These are phyloP conservation scores for Pogoniulus pusillus DNA, from an alignment of 2,797 vertebrate species.

Conservation along the genomic window DNA sequence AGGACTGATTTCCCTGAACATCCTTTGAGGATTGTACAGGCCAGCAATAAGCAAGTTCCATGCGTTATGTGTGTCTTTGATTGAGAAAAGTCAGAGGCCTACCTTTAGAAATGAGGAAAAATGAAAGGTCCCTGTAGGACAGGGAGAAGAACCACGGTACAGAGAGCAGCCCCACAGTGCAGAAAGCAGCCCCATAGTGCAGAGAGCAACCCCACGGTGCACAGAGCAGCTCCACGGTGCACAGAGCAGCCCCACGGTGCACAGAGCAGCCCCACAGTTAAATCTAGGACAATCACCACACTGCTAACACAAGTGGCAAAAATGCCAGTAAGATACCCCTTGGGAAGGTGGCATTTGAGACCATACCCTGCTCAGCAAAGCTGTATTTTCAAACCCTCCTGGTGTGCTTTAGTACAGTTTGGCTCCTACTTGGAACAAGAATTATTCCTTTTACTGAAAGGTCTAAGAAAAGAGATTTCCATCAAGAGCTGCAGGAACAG, in stretches of 20 bases:
- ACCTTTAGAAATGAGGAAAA: background rate
- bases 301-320: background rate
- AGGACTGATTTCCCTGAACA: slow-evolving; percentile 32
- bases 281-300: too few species aligned
- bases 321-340: background rate
- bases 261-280: too few species aligned
- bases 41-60: background rate
- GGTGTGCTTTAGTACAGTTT: background rate
- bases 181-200: too few species aligned
- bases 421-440: background rate
- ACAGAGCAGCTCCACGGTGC: too few species aligned
- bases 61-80: background rate
- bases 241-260: too few species aligned
- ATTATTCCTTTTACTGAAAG: background rate
- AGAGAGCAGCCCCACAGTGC: too few species aligned
- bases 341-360: background rate
- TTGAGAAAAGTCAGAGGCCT: background rate
- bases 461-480: background rate
- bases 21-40: background rate
- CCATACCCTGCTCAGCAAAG: background rate
- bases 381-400: background rate
- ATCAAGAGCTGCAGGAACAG: background rate
- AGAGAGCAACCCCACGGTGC: too few species aligned
- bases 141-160: background rate
- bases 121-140: background rate